Evolutionary conservation across 2,797 vertebrate species (phyloP).

Genomic region (Rhincodon typus): DNA sequence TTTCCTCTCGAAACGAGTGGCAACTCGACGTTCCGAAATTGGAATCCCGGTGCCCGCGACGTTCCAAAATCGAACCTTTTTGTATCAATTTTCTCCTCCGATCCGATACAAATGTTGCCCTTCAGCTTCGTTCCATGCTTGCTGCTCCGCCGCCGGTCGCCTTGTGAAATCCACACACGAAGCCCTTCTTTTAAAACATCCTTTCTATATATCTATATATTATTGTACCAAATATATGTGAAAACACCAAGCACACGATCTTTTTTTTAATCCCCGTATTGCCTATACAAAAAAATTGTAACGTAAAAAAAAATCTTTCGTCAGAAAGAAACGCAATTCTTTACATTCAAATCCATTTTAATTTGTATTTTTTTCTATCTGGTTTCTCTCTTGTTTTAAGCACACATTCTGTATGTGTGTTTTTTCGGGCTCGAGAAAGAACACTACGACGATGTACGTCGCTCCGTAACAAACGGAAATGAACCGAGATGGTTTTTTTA

Average conservation of each 20-base stretch:
- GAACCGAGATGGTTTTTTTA: neutral
- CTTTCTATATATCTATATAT: neutral
- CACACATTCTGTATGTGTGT: conserved; percentile 17
- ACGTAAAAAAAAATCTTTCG: conserved; percentile 3
- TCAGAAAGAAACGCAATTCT: neutral
- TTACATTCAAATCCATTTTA: neutral
- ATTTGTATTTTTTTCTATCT: neutral
- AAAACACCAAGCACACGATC: neutral
- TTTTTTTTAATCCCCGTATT: neutral
- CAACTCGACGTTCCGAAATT: conserved; percentile 23
- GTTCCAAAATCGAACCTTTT: conserved; percentile 33
- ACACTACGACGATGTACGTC: conserved; percentile 28
- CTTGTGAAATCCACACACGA: neutral
- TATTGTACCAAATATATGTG: neutral
- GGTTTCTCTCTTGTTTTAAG: conserved; percentile 20
- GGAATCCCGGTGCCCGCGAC: conserved; percentile 23
- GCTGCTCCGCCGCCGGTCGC: neutral
- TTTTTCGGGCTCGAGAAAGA: conserved; percentile 24
- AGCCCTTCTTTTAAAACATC: conserved; percentile 15
- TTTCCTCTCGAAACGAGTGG: neutral
- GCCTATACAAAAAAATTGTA: neutral
- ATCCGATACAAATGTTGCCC: conserved; percentile 29
- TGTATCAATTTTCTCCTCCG: conserved; percentile 25
- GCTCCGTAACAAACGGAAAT: conserved; percentile 31
- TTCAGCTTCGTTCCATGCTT: conserved; percentile 24